Conservation (phyloP, 2,888 invertebrate genomes). For the Papilio protenor region DNA sequence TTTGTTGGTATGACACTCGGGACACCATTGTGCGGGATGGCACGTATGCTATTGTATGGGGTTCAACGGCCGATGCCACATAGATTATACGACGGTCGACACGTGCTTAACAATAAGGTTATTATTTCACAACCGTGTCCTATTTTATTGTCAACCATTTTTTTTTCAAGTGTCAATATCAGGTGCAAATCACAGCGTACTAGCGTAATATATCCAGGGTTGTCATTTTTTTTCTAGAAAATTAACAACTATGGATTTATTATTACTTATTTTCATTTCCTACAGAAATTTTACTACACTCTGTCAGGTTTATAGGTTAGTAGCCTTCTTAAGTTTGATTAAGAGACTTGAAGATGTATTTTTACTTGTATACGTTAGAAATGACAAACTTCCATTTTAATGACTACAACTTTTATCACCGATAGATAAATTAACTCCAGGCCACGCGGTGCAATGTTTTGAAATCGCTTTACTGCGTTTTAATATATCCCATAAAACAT, state of each 20-base stretch:
- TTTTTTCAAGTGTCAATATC: not conserved
- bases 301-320: not conserved
- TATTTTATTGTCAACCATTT: not conserved
- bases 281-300: no score
- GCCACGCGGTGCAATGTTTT: constrained; percentile 14
- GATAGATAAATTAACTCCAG: constrained; percentile 12
- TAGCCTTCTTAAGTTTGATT: not conserved
- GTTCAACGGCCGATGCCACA: constrained; percentile 34
- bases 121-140: not conserved
- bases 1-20: constrained; percentile 16
- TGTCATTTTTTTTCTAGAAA: no score
- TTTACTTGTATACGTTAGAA: not conserved
- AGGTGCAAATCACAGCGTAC: not conserved
- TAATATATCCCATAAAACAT: constrained; percentile 32
- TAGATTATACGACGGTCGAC: constrained; percentile 20
- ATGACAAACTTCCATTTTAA: constrained; percentile 1
- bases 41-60: constrained; percentile 42
- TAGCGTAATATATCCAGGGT: no score
- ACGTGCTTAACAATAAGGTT: constrained; percentile 13
- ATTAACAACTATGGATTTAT: no score
- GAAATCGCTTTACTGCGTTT: constrained; percentile 28
- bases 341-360: not conserved
- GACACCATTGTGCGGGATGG: constrained; percentile 31
- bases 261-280: no score
- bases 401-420: not conserved